Conservation (phyloP, 2,113 vertebrate genomes). For the Thomomys bottae region DNA sequence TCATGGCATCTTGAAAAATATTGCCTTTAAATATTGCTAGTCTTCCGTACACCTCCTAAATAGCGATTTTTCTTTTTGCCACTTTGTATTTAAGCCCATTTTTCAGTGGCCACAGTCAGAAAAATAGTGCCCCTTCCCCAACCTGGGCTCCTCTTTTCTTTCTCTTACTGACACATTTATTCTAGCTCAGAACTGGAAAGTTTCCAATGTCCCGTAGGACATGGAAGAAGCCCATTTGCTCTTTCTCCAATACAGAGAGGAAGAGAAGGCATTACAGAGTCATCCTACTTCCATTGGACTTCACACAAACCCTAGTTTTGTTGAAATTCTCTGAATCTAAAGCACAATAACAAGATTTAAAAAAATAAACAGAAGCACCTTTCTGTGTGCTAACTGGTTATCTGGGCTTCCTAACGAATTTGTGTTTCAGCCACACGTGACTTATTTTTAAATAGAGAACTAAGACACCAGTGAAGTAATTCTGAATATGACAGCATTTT, state of each 20-base stretch:
- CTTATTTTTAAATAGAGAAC: constrained; percentile 40
- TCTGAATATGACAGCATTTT: neutral
- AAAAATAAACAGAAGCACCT: neutral
- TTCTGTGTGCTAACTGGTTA: neutral
- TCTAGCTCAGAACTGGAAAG: neutral
- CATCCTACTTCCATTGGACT: neutral
- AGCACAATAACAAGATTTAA: neutral
- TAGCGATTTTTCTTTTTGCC: neutral
- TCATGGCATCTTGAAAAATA: neutral
- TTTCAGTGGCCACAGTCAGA: neutral
- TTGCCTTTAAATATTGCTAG: neutral
- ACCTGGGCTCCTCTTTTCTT: neutral
- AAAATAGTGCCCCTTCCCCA: neutral
- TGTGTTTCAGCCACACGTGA: neutral
- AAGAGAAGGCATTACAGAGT: neutral
- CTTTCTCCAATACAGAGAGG: neutral
- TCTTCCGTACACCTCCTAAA: neutral
- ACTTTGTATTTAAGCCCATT: neutral
- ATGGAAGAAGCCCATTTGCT: neutral
- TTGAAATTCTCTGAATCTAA: neutral
- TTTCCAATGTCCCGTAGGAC: neutral
- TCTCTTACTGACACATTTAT: neutral
- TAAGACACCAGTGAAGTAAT: neutral
- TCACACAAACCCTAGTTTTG: neutral
- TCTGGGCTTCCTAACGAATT: neutral